phyloP scores from a whole-genome alignment of 2,113 vertebrate species.

The Mus pahari region DNA sequence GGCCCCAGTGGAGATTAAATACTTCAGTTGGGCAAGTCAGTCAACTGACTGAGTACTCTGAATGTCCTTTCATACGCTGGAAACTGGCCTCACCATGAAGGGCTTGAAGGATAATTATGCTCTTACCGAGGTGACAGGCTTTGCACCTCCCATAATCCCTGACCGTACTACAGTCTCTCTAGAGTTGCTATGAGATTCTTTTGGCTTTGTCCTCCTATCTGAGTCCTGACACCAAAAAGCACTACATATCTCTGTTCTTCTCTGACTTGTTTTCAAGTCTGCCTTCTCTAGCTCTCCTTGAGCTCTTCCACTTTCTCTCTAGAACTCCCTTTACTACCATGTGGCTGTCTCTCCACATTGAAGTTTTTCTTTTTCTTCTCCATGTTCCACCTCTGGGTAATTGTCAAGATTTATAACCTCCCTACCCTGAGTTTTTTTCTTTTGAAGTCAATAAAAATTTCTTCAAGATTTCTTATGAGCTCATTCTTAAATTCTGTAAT shows the following conservation, averaged over 20 bases:
- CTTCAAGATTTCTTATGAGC: not conserved
- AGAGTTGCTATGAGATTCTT: not conserved
- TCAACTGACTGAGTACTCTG: not conserved
- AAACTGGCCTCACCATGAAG: not conserved
- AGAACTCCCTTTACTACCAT: no score
- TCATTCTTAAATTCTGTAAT: not conserved
- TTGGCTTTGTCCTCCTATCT: not conserved
- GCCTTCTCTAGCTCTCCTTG: no score
- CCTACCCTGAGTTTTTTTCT: not conserved
- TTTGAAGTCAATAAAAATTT: not conserved
- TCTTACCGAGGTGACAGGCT: not conserved
- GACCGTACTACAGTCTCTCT: fast-evolving
- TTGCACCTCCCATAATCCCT: not conserved
- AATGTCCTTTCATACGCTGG: no score
- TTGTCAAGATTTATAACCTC: not conserved
- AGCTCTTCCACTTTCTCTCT: no score
- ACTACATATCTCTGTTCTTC: not conserved
- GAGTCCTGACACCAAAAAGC: not conserved
- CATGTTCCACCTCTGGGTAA: not conserved
- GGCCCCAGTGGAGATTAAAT: not conserved
- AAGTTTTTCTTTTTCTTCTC: not conserved
- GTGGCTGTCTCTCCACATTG: no score
- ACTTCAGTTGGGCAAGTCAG: not conserved
- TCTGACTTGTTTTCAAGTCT: not conserved
- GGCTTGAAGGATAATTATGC: not conserved